Percentiles rank a stretch among this genome's conserved stretches.
Evolutionary conservation across 2,113 vertebrate genomes (phyloP).

Genomic region (Neogobius melanostomus): DNA sequence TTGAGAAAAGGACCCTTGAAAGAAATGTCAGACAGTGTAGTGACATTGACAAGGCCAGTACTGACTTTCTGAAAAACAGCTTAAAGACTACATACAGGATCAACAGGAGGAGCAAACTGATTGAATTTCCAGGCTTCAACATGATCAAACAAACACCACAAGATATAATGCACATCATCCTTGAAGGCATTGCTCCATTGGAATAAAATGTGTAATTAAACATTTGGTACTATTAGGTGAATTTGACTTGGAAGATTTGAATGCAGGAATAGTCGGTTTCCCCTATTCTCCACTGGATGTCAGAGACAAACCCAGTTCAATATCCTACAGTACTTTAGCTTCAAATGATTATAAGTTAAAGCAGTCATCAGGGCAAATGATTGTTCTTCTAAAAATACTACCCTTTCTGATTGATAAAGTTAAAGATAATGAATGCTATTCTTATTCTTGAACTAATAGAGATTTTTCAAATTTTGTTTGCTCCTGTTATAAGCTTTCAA

Average conservation of each 20-base stretch:
- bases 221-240: conserved; percentile 15
- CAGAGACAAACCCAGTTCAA: conserved; percentile 14
- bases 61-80: too few species aligned
- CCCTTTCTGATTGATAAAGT: neutral
- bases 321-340: conserved; percentile 14
- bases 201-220: conserved; percentile 27
- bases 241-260: conserved; percentile 16
- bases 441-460: neutral
- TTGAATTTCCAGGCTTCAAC: too few species aligned
- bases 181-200: conserved; percentile 5
- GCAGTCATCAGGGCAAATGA: neutral
- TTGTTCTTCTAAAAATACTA: neutral
- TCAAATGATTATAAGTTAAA: conserved; percentile 7
- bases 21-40: too few species aligned
- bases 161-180: conserved; percentile 6
- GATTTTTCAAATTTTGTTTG: too few species aligned
- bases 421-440: neutral
- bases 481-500: too few species aligned
- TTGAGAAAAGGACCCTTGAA: too few species aligned
- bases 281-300: conserved; percentile 21
- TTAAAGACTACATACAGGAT: too few species aligned
- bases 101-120: too few species aligned
- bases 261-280: conserved; percentile 16
- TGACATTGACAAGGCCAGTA: too few species aligned
- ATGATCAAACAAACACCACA: too few species aligned